Base-by-base conservation (phyloP, 2,888 invertebrate species). In the Lypha dubia region DNA sequence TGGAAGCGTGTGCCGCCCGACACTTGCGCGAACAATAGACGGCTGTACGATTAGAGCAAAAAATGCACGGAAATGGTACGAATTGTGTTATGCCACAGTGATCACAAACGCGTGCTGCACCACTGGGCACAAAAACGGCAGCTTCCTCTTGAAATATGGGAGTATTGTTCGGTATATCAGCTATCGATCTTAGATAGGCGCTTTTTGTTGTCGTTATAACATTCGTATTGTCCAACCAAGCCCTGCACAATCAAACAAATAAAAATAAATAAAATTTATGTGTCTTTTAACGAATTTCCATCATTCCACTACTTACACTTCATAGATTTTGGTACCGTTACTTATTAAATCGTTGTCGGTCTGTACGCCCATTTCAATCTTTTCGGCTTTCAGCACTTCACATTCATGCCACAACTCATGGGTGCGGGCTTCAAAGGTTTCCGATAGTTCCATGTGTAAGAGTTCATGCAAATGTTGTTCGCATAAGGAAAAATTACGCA, bases 381-480 rank as follows among this genome's bases (percentile, higher is more conserved):
- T 88, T 81, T 88, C 88, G 67, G 88, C 87, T 81, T 88, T 88
- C 41, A 86, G 86, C 17, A 88, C 88, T 79, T 88, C 88, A 63
- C 88, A 88, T 83, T 88, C 89, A 83, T 88, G 88, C 88, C 88
- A 88, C 35, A 88, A 83, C 53, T 88, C 88, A 60, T 88, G 88
- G 81, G 88, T 88, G 65, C 89, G 87, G 32, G 86, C 86, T 83
- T 88, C 89, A 63, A 88, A 88, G 65, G 88, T 87, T 82, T 88
- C 88, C 71, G 88, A 88, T 65, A 88, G 86, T 86, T 88, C 88
- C 83, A 88, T 88, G 86, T 88, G 88, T 71, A 88, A 83, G 75
- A 88, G 87, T 86, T 88, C 89, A 81, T 88, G 87, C 76, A 88
- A 83, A 84, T 88, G 88, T 86, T 88, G 86, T 83, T 88, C 88